Evolutionary conservation across 2,113 vertebrate genomes (phyloP).

Genomic region (Platysternon megacephalum): DNA sequence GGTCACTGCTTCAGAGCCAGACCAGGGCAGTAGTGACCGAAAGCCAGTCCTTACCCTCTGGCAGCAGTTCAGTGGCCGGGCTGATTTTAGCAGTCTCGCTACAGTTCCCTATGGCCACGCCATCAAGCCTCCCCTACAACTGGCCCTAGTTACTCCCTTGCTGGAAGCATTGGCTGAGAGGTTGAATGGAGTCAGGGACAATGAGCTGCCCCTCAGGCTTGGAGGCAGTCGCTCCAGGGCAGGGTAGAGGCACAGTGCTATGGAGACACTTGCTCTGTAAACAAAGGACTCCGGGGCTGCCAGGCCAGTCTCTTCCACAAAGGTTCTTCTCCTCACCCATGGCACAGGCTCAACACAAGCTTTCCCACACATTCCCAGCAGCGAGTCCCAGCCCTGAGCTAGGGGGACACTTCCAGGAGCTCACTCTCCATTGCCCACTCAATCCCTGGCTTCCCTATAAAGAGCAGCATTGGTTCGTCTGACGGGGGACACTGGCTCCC

Average conservation of each 20-base stretch:
- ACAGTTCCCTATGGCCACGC: background rate
- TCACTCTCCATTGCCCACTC: background rate
- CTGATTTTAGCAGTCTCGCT: background rate
- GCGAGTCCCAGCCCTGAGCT: too few relatives aligned
- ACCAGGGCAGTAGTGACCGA: background rate
- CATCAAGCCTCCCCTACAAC: background rate
- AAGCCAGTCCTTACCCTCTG: background rate
- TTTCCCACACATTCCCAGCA: background rate
- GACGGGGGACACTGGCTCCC: background rate
- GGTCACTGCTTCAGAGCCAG: background rate
- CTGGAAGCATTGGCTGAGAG: background rate
- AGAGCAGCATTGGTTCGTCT: background rate
- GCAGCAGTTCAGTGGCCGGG: background rate
- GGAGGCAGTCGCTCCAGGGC: background rate
- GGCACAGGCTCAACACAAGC: too few relatives aligned
- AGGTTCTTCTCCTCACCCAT: too few relatives aligned
- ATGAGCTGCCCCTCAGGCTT: background rate
- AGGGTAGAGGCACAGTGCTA: background rate
- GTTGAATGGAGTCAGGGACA: background rate
- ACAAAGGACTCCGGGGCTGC: too few relatives aligned
- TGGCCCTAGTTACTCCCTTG: background rate
- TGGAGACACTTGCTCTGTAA: too few relatives aligned
- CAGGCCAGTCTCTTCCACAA: too few relatives aligned
- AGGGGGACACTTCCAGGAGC: background rate
- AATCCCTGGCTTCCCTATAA: background rate